Conservation (phyloP, 2,797 vertebrate genomes). For the Squalus acanthias region DNA sequence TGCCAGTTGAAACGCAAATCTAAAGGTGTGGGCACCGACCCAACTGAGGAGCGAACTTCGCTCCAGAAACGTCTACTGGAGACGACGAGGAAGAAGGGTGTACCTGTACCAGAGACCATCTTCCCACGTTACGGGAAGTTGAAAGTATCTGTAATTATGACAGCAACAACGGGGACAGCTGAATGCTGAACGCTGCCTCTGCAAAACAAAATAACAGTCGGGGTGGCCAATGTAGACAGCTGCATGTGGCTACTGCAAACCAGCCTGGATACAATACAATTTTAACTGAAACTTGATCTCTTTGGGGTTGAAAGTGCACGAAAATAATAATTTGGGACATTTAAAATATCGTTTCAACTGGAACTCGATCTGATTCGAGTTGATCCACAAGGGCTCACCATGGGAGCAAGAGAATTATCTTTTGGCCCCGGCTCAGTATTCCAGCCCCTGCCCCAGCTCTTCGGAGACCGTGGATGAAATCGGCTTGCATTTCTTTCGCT, state of each 20-base stretch:
- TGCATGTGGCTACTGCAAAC: background rate
- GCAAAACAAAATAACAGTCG: background rate
- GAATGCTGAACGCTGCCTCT: background rate
- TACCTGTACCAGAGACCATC: background rate
- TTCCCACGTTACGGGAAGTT: background rate
- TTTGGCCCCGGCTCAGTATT: background rate
- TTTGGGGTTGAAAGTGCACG: background rate
- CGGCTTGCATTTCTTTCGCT: background rate
- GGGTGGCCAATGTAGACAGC: background rate
- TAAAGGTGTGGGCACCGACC: background rate
- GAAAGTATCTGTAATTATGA: background rate
- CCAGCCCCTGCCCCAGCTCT: background rate
- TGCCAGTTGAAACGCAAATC: background rate
- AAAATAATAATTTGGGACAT: background rate
- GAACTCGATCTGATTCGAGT: background rate
- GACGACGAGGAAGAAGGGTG: background rate
- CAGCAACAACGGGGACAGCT: background rate
- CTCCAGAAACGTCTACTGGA: background rate
- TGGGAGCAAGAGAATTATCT: background rate
- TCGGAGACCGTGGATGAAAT: background rate
- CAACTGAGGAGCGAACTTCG: background rate
- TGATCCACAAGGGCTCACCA: background rate
- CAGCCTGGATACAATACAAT: background rate
- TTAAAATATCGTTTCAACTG: constrained; percentile 4
- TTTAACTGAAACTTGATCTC: background rate